Conservation (phyloP, 2,888 invertebrate genomes). For the Dendrolimus houi region DNA sequence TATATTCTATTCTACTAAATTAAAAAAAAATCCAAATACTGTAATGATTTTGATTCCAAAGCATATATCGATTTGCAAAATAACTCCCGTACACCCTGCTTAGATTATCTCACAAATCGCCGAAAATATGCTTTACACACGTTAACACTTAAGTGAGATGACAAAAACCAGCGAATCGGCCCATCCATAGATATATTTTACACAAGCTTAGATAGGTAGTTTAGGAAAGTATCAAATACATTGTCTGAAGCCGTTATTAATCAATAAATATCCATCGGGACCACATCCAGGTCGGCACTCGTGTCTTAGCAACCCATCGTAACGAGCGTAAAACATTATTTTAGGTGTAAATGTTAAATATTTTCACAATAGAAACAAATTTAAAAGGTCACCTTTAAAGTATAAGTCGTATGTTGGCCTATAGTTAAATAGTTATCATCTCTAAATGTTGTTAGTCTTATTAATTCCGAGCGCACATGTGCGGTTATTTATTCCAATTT, state of each 20-base stretch:
- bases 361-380: conserved; percentile 27
- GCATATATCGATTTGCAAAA: neutral
- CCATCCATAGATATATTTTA: conserved; percentile 49
- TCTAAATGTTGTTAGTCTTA: neutral
- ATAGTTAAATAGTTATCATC: conserved; percentile 1
- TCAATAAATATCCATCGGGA: conserved; percentile 23
- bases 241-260: conserved; percentile 22
- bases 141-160: conserved; percentile 14
- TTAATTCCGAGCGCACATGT: neutral
- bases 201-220: conserved; percentile 63
- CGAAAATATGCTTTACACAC: conserved; percentile 17
- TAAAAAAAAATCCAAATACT: no score
- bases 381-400: neutral
- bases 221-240: conserved; percentile 46
- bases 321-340: conserved; percentile 26
- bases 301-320: conserved; percentile 16
- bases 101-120: conserved; percentile 5
- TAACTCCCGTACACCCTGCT: neutral
- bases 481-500: neutral
- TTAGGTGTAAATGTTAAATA: conserved; percentile 34
- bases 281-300: conserved; percentile 16
- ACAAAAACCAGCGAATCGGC: conserved; percentile 25
- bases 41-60: no score
- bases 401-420: neutral
- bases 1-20: no score